These are phyloP conservation scores for Microctenopoma lineatum DNA, from an alignment of 2,797 vertebrate species.

Conservation along the genomic window DNA sequence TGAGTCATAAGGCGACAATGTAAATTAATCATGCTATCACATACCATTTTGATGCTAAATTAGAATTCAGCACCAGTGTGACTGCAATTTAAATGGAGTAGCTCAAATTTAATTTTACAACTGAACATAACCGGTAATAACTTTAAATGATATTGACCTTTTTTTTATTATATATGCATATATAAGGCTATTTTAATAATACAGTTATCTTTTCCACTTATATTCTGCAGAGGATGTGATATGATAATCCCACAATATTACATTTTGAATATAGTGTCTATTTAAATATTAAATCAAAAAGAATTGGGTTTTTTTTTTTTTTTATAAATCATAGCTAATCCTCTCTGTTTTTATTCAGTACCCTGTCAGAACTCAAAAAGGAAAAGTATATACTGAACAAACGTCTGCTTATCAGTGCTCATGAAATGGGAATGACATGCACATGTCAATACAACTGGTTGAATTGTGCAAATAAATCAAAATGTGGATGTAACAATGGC, in stretches of 20 bases:
- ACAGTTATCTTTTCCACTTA: slow-evolving; percentile 57
- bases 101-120: slow-evolving; percentile 39
- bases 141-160: slow-evolving; percentile 41
- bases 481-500: slow-evolving; percentile 36
- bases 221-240: slow-evolving; percentile 55
- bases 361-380: slow-evolving; percentile 18
- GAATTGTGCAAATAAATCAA: slow-evolving; percentile 44
- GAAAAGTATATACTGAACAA: slow-evolving; percentile 8
- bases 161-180: slow-evolving; percentile 42
- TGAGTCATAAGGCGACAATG: slow-evolving; percentile 29
- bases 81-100: slow-evolving; percentile 16
- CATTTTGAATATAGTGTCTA: slow-evolving; percentile 61
- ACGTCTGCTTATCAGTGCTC: slow-evolving; percentile 21
- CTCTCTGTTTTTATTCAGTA: slow-evolving; percentile 21
- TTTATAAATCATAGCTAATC: slow-evolving; percentile 27
- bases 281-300: slow-evolving; percentile 58
- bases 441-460: slow-evolving; percentile 48
- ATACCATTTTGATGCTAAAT: slow-evolving; percentile 23
- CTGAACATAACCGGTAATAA: slow-evolving; percentile 30
- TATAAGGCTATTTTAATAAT: slow-evolving; percentile 65
- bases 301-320: slow-evolving; percentile 50
- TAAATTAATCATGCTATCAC: slow-evolving; percentile 27
- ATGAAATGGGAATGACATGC: slow-evolving; percentile 51
- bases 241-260: slow-evolving; percentile 69
- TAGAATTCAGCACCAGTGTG: slow-evolving; percentile 23